Base-by-base conservation (phyloP, 2,797 vertebrate species). In the Erpetoichthys calabaricus region DNA sequence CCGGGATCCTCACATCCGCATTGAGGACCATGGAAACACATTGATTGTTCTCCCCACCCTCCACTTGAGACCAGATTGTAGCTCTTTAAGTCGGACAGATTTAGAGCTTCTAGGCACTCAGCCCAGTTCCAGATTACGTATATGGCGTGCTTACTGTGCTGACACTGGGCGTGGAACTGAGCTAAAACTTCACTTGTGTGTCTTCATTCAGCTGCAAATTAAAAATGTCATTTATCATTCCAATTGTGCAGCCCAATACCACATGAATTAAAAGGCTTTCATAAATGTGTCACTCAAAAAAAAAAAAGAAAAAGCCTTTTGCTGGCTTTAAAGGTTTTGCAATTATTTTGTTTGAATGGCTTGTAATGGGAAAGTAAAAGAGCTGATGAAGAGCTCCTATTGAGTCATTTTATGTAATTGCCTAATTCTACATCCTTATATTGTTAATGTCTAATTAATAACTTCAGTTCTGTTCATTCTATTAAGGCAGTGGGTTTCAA, bases 1-100 rank as follows among this genome's bases (percentile, higher is more conserved):
- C 79, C 83, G 78, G 78, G 77, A 75, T 66, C 69, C 78, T 79
- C 72, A 77, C 81, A 78, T 87, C 79, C 77, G 84, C 78, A 83
- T 82, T 64, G 54, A 6, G 59, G 62, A 70, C 75, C 72, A 47
- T 76, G 73, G 76, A 78, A 78, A 81, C 66, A 41, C 1, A 45
- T 62, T 61, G 70, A 79, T 79, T 64, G 63, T 72, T 62, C 65
- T 80, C 65, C 68, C 61, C 57, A 42, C 69, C 68, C 62, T 58
- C 65, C 62, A 25, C 52, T 61, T 61, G 57, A 58, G 46, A 8
- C 50, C 54, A 66, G 61, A 58, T 60, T 63, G 45, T 8, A 57
- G 54, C 57, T 63, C 55, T 52, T 57, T 49, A 58, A 58, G 43
- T 41, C 58, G 49, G 68, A 70, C 70, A 73, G 71, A 75, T 77